Base-by-base conservation (phyloP, 2,888 invertebrate species). In the Mycalesis mineus region DNA sequence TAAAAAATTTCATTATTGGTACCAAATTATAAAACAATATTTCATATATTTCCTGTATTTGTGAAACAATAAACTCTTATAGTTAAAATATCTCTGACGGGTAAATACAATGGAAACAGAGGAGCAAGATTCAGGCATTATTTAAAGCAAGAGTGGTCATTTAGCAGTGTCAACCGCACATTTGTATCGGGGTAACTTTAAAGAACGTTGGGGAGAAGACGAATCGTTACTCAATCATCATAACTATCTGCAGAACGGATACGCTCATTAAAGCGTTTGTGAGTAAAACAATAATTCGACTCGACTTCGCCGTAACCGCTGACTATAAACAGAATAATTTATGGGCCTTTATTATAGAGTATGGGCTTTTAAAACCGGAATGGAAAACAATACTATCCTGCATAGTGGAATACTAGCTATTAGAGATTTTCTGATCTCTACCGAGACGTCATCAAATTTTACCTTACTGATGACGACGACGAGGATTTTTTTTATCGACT, bases 81-180 rank as follows among this genome's bases (percentile, higher is more conserved):
- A 2, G 5, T 22, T 5, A 22, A 22, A 22, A 22, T 5, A 22
- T 22, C 22, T 5, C 3, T 22, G 3, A 22, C 5, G 22, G 5
- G 22, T 22, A 22, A 22, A 22, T 37, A 37, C 47, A 49, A 52
- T 60, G 62, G 37, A 29, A 60, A 60, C 44, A 55, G 11, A 22
- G 22, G 17, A n/a, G 9, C 13, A 55, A 53, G 51, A 62, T 62
- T 48, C 60, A 49, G 36, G 72, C 81, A 87, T 88, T 85, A 84
- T 73, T 88, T 82, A 87, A 74, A 73, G 67, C 76, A 75, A 78
- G 80, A 74, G 70, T 66, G 69, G 71, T 74, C 83, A 88, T 88
- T 88, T 88, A 87, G 69, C 86, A 86, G 77, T 79, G 88, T 83
- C 87, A 77, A 81, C 87, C 87, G 85, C 87, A 74, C 82, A 88